Conservation (phyloP, 2,797 vertebrate genomes). For the Squalus acanthias region DNA sequence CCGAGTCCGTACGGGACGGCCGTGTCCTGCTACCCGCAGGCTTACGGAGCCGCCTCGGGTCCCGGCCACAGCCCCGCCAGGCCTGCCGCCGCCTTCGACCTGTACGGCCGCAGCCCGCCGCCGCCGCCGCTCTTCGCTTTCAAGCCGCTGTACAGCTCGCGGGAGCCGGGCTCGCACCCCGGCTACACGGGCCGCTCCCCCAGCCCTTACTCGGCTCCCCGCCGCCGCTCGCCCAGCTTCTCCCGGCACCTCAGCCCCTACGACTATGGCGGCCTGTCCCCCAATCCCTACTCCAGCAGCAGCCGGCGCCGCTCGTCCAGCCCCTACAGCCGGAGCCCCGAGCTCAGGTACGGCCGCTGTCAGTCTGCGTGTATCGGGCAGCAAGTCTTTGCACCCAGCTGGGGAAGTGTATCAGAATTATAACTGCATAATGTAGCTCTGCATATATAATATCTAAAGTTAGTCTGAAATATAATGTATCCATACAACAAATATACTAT, state of each 20-base stretch:
- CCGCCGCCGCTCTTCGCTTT: constrained; percentile 63
- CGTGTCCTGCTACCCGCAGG: constrained; percentile 44
- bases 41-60: constrained; percentile 47
- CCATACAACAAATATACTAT: background rate
- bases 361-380: constrained; percentile 77
- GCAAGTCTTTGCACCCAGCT: constrained; percentile 65
- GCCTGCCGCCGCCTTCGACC: constrained; percentile 53
- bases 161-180: constrained; percentile 65
- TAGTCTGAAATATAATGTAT: background rate
- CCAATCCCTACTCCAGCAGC: constrained; percentile 72
- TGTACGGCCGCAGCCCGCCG: constrained; percentile 62
- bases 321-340: constrained; percentile 76
- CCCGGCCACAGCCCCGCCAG: constrained; percentile 55
- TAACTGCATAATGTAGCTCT: background rate
- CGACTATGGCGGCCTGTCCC: constrained; percentile 76
- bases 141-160: constrained; percentile 65
- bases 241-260: constrained; percentile 78
- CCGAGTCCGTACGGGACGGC: constrained; percentile 67
- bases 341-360: constrained; percentile 78
- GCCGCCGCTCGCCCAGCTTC: constrained; percentile 50
- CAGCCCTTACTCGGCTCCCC: constrained; percentile 47
- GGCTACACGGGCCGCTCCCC: constrained; percentile 56
- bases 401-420: constrained; percentile 51
- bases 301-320: constrained; percentile 66
- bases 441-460: background rate